Evolutionary conservation across 2,888 invertebrate genomes (phyloP).

Genomic region (Dolomedes plantarius): DNA sequence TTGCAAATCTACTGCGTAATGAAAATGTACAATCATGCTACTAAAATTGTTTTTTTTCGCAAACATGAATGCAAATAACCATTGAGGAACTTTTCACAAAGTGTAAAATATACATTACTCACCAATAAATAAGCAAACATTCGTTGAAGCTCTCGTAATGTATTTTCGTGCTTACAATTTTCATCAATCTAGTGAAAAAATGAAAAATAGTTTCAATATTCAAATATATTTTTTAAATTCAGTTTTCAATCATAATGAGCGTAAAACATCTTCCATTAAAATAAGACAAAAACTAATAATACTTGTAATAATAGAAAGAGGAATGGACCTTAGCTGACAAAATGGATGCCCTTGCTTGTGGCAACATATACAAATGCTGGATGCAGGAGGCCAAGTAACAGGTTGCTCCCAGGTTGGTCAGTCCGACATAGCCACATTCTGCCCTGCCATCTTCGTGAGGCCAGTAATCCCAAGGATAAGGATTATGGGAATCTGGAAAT

Average conservation of each 20-base stretch:
- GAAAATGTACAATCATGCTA: too few relatives aligned
- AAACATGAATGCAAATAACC: too few relatives aligned
- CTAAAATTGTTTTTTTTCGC: too few relatives aligned
- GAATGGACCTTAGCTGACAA: slow-evolving; percentile 82
- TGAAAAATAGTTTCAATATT: too few relatives aligned
- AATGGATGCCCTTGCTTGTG: slow-evolving; percentile 90
- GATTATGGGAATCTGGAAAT: slow-evolving; percentile 81
- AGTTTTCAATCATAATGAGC: too few relatives aligned
- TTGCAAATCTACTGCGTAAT: too few relatives aligned
- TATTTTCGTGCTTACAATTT: slow-evolving; percentile 86
- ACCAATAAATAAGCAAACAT: slow-evolving; percentile 96
- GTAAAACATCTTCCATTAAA: too few relatives aligned
- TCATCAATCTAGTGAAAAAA: slow-evolving; percentile 79
- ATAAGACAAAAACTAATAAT: too few relatives aligned
- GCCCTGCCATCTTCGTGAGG: slow-evolving; percentile 96
- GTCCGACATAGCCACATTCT: slow-evolving; percentile 94
- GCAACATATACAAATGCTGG: slow-evolving; percentile 98
- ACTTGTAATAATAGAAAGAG: too few relatives aligned
- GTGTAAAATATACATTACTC: too few relatives aligned
- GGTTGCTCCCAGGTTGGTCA: slow-evolving; percentile 96
- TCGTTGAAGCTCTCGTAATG: slow-evolving; percentile 90
- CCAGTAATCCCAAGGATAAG: slow-evolving; percentile 98
- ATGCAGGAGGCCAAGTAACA: slow-evolving; percentile 99
- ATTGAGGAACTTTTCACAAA: too few relatives aligned
- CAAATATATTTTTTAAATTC: too few relatives aligned